phyloP scores from a whole-genome alignment of 92 coral and sea anemone species.

The Phenganax subtilis region DNA sequence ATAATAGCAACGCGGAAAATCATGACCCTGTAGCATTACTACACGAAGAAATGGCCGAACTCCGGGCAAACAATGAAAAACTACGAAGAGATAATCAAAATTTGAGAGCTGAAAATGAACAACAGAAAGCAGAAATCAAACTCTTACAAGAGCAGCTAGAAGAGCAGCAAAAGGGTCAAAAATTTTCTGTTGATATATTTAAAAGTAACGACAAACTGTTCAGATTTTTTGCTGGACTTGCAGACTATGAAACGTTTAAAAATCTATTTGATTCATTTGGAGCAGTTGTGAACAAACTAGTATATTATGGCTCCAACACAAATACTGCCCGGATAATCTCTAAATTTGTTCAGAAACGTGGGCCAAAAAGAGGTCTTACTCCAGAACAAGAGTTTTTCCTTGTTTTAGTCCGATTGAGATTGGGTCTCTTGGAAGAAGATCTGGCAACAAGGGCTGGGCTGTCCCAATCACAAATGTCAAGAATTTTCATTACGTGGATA shows the following conservation, averaged over 20 bases:
- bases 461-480: constrained; percentile 33
- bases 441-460: too few species aligned
- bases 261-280: constrained; percentile 15
- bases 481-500: constrained; percentile 39
- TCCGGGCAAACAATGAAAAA: too few species aligned
- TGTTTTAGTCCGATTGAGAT: constrained; percentile 4
- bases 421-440: constrained; percentile 36
- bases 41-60: too few species aligned
- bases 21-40: too few species aligned
- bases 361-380: constrained; percentile 7
- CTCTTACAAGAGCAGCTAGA: too few species aligned
- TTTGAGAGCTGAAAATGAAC: too few species aligned
- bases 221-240: constrained; percentile 49
- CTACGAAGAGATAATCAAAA: too few species aligned
- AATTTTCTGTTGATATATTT: constrained; percentile 45
- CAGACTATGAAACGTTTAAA: constrained; percentile 51
- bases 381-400: constrained; percentile 18
- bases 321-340: background rate
- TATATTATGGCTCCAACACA: background rate
- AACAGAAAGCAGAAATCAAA: too few species aligned
- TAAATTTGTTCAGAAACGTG: background rate
- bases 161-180: too few species aligned
- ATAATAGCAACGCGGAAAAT: too few species aligned
- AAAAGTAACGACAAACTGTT: constrained; percentile 50
- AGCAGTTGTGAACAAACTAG: constrained; percentile 1